These are phyloP conservation scores for Smutsia temminckii DNA, from an alignment of 2,797 vertebrate species.

Conservation along the genomic window DNA sequence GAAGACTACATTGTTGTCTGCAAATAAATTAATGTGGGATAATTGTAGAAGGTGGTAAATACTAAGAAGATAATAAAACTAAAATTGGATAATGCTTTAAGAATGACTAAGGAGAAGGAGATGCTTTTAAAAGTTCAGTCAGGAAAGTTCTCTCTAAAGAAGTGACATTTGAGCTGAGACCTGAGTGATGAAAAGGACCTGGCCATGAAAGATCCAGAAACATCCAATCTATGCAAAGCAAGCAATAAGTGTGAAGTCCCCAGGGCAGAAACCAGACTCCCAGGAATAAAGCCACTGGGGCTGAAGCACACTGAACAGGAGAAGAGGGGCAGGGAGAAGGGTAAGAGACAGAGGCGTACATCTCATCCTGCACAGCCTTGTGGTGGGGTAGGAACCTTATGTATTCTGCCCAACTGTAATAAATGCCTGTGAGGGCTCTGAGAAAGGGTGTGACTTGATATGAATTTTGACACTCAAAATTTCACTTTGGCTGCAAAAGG, in stretches of 20 bases:
- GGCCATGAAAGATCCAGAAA: neutral
- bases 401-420: no score
- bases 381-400: accelerated
- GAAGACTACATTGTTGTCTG: neutral
- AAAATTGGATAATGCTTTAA: neutral
- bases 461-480: neutral
- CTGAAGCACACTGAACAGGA: neutral
- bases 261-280: neutral
- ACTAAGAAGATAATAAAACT: neutral
- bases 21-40: neutral
- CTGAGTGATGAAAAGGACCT: neutral
- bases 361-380: no score
- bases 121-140: neutral
- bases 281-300: neutral
- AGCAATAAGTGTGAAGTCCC: neutral
- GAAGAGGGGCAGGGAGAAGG: neutral
- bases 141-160: neutral
- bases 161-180: neutral
- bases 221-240: neutral
- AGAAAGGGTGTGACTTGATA: neutral
- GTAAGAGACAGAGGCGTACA: neutral
- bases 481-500: neutral
- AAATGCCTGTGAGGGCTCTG: neutral
- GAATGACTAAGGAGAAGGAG: neutral
- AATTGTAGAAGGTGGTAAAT: neutral